Evolutionary conservation across 2,797 vertebrate genomes (phyloP).

Genomic region (Dendrocincla fuliginosa): DNA sequence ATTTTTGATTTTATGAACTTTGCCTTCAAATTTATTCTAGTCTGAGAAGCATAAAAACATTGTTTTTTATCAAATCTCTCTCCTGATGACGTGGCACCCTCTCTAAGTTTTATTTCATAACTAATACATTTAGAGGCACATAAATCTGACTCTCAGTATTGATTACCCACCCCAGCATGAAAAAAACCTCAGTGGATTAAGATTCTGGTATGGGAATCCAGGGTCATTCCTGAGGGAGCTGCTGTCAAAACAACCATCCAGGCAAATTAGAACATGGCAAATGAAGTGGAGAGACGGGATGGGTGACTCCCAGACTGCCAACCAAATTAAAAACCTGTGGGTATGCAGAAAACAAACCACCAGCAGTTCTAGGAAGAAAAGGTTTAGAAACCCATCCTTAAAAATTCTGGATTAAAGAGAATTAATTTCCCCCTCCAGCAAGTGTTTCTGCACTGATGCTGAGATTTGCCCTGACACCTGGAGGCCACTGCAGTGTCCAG

Average conservation of each 20-base stretch:
- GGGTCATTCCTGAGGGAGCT: slow-evolving; percentile 21
- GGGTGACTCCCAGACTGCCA: not conserved
- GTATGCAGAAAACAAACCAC: accelerated
- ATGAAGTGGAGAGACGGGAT: not conserved
- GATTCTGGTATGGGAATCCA: slow-evolving; percentile 37
- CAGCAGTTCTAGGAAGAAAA: not conserved
- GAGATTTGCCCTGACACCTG: not conserved
- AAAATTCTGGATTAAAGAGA: not conserved
- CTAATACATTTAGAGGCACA: not conserved
- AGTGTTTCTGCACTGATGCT: not conserved
- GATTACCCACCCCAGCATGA: slow-evolving; percentile 16
- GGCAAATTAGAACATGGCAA: slow-evolving; percentile 43
- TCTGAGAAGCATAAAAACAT: not conserved
- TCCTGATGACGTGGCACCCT: not conserved
- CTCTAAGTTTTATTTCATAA: slow-evolving; percentile 10
- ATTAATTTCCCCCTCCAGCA: not conserved
- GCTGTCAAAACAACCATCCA: not conserved
- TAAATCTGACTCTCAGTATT: slow-evolving; percentile 39
- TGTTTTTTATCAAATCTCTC: not conserved
- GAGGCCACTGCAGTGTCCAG: not conserved
- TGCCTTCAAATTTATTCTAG: not conserved
- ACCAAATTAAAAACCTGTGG: not conserved
- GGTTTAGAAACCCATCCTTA: not conserved
- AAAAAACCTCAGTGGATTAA: slow-evolving; percentile 48
- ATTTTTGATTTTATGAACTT: not conserved